Conservation (phyloP, 2,888 invertebrate genomes). For the Corythucha ciliata region DNA sequence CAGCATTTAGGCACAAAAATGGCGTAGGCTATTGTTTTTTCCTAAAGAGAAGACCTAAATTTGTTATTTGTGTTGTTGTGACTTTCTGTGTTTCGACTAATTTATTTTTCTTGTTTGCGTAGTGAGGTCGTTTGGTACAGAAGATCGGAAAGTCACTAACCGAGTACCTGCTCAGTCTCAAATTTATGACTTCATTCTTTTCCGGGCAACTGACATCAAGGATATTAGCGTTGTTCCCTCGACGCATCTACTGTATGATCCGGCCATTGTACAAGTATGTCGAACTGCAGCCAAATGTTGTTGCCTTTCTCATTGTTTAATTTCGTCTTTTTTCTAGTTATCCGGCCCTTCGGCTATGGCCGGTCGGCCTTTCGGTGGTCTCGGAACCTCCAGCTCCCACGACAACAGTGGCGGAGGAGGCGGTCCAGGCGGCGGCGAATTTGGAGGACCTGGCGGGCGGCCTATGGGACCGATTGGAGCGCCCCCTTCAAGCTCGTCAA, state of each 20-base stretch:
- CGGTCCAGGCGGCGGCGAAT: constrained; percentile 3
- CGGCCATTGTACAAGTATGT: constrained; percentile 83
- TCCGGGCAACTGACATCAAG: constrained; percentile 96
- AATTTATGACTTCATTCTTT: constrained; percentile 97
- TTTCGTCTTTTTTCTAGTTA: constrained; percentile 47
- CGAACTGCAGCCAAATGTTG: background rate
- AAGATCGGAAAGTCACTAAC: constrained; percentile 90
- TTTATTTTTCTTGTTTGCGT: too few relatives aligned
- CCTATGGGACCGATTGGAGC: background rate
- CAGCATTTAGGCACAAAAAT: too few relatives aligned
- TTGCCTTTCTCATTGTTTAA: background rate
- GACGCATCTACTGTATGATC: constrained; percentile 85
- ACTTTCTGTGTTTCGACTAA: too few relatives aligned
- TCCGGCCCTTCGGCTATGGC: constrained; percentile 61
- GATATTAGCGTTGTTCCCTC: constrained; percentile 93
- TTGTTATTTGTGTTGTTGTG: too few relatives aligned
- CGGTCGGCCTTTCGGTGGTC: constrained; percentile 23
- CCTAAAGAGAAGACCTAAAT: too few relatives aligned
- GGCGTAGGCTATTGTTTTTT: too few relatives aligned
- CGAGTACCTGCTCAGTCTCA: constrained; percentile 95
- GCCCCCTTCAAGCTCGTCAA: background rate
- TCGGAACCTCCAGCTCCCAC: too few relatives aligned
- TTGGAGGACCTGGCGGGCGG: background rate
- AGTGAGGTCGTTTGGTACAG: constrained; percentile 99
- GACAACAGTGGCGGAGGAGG: constrained; percentile 16